Evolutionary conservation across 2,113 vertebrate genomes (phyloP).

Genomic region (Leucopsar rothschildi): DNA sequence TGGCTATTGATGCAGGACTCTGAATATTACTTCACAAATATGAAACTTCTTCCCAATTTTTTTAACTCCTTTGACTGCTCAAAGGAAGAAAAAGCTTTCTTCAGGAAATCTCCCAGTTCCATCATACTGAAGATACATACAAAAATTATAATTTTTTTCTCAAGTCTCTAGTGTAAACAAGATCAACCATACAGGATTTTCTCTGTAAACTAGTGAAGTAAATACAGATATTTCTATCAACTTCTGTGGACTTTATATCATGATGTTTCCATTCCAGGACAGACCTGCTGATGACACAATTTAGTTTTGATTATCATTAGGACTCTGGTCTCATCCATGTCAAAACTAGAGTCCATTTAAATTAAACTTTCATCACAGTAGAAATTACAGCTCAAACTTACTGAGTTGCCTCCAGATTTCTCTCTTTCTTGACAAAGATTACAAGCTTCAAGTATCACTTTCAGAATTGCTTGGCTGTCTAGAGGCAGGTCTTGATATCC

Average conservation of each 20-base stretch:
- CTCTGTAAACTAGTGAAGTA: not conserved
- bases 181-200: not conserved
- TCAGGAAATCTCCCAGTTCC: not conserved
- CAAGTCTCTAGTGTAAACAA: not conserved
- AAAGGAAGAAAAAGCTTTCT: not conserved
- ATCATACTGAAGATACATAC: not conserved
- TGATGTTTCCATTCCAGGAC: not conserved
- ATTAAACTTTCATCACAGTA: not conserved
- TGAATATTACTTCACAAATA: not conserved
- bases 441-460: not conserved
- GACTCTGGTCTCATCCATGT: not conserved
- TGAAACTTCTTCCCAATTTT: not conserved
- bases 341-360: not conserved
- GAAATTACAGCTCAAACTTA: not conserved
- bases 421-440: not conserved
- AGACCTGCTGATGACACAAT: not conserved
- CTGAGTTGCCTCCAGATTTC: not conserved
- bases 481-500: not conserved
- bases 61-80: not conserved
- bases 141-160: not conserved
- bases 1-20: not conserved
- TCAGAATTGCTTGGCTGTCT: not conserved
- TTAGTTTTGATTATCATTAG: not conserved
- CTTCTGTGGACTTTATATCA: not conserved
- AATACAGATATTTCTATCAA: not conserved